These are phyloP conservation scores for Stegostoma tigrinum DNA, from an alignment of 2,113 vertebrate species.

Conservation along the genomic window DNA sequence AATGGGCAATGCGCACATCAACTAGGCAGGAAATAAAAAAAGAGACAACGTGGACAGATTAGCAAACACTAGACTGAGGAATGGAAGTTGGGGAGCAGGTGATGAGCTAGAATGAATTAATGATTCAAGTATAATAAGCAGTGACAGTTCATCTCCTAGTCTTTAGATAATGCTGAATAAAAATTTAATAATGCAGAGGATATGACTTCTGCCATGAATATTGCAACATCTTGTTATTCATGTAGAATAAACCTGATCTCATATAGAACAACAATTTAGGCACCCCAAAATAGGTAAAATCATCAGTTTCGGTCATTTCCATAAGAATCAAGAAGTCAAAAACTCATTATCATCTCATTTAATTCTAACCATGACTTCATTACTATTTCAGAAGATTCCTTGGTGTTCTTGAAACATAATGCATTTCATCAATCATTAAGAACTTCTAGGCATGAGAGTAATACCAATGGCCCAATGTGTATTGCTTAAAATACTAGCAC, in stretches of 20 bases:
- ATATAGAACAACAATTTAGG: neutral
- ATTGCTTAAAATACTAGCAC: neutral
- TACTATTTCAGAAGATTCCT: too few relatives aligned
- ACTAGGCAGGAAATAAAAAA: neutral
- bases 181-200: neutral
- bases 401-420: neutral
- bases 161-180: neutral
- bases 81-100: neutral
- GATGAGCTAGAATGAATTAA: neutral
- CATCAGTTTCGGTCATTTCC: neutral
- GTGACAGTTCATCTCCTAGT: neutral
- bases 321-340: neutral
- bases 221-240: neutral
- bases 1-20: neutral
- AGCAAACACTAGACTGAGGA: neutral
- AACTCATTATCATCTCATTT: neutral
- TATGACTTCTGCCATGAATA: neutral
- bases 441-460: neutral
- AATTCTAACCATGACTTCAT: neutral
- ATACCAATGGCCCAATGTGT: neutral
- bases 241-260: neutral
- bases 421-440: constrained; percentile 7
- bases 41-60: neutral
- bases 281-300: neutral
- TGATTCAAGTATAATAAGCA: neutral